These are phyloP conservation scores for Hyperoplus lanceolatus DNA, from an alignment of 2,797 vertebrate genomes.

Conservation along the genomic window DNA sequence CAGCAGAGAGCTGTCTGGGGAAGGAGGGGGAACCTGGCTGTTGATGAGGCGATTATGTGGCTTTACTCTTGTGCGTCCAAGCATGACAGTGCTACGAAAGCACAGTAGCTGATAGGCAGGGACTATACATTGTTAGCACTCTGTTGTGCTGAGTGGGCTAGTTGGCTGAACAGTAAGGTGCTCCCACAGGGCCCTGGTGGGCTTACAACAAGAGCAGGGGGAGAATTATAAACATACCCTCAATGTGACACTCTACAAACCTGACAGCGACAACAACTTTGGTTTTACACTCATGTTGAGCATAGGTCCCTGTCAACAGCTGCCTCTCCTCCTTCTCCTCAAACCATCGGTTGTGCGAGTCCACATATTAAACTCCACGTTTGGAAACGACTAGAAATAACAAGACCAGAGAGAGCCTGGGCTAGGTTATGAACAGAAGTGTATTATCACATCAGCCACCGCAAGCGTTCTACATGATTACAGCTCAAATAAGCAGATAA, in stretches of 20 bases:
- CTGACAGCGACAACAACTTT: constrained; percentile 49
- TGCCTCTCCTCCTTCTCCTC: constrained; percentile 22
- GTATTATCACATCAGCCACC: constrained; percentile 43
- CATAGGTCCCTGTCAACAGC: constrained; percentile 44
- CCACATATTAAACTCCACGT: constrained; percentile 45
- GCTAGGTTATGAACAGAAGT: constrained; percentile 53
- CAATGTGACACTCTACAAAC: constrained; percentile 56
- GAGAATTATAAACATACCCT: constrained; percentile 68
- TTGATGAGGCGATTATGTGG: constrained; percentile 85
- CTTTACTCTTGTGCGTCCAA: constrained; percentile 76
- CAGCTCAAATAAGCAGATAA: constrained; percentile 51
- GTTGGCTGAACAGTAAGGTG: constrained; percentile 65
- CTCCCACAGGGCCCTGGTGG: constrained; percentile 62
- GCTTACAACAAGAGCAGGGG: constrained; percentile 62
- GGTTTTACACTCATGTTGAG: constrained; percentile 46
- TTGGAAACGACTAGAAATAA: constrained; percentile 33
- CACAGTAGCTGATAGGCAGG: constrained; percentile 63
- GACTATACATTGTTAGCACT: constrained; percentile 80
- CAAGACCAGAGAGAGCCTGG: constrained; percentile 33
- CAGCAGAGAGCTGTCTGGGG: constrained; percentile 69
- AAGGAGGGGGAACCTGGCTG: constrained; percentile 72
- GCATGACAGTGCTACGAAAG: constrained; percentile 77
- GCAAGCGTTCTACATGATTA: constrained; percentile 53
- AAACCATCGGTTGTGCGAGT: constrained; percentile 34
- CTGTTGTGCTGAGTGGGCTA: constrained; percentile 79